phyloP scores from a whole-genome alignment of 2,113 vertebrate genomes.

The Syngnathus floridae region DNA sequence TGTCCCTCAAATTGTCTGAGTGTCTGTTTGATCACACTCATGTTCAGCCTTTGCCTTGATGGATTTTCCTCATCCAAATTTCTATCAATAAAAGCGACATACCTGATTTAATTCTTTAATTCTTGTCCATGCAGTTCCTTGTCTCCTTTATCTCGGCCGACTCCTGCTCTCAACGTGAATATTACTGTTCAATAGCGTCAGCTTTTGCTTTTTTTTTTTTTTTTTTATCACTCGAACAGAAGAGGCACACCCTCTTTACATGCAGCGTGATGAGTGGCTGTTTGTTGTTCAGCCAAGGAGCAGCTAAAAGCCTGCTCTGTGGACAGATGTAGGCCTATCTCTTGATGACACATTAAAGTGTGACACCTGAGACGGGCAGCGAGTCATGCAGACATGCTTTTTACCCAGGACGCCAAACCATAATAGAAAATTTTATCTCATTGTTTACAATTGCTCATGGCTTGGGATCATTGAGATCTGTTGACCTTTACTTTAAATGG shows the following conservation, averaged over 20 bases:
- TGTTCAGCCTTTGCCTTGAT: too few relatives aligned
- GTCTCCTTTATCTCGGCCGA: not conserved
- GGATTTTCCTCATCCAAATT: too few relatives aligned
- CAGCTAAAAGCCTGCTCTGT: conserved; percentile 5
- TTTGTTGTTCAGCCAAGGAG: conserved; percentile 25
- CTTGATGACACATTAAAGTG: conserved; percentile 11
- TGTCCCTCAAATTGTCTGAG: too few relatives aligned
- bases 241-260: conserved; percentile 7
- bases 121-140: not conserved
- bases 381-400: not conserved
- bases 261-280: conserved; percentile 1
- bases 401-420: not conserved
- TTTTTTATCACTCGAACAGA: not conserved
- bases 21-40: too few relatives aligned
- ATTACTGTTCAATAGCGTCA: not conserved
- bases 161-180: not conserved
- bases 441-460: not conserved
- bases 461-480: not conserved
- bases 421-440: not conserved
- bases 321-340: not conserved
- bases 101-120: not conserved
- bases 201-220: not conserved
- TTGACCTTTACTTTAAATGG: not conserved
- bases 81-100: not conserved
- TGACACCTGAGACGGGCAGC: not conserved